Evolutionary conservation across 2,113 vertebrate species (phyloP).

Genomic region (Macaca nemestrina): DNA sequence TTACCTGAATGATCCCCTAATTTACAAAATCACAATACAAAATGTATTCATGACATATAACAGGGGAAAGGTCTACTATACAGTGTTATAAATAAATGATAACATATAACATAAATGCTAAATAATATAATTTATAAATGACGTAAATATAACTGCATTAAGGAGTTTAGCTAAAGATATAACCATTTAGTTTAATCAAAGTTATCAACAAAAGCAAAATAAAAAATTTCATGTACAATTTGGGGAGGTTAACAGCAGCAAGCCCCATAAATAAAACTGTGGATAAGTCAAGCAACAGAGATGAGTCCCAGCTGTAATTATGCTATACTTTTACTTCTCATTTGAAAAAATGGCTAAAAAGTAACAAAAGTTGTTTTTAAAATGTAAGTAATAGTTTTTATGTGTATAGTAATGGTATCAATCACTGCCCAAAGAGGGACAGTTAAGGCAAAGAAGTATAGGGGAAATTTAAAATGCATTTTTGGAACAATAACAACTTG

Average conservation of each 20-base stretch:
- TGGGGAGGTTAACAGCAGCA: not conserved
- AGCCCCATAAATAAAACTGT: not conserved
- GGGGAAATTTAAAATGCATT: not conserved
- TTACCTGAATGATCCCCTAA: not conserved
- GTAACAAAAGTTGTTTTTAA: not conserved
- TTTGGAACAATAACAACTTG: not conserved
- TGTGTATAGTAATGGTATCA: not conserved
- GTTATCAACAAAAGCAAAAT: not conserved
- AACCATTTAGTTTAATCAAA: not conserved
- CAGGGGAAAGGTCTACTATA: not conserved
- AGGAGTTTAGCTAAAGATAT: not conserved
- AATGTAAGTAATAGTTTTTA: not conserved
- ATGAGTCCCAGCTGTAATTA: not conserved
- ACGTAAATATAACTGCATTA: not conserved
- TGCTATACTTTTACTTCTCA: not conserved
- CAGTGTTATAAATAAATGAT: not conserved
- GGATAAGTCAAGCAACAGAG: not conserved
- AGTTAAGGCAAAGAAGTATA: not conserved
- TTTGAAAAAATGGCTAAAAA: constrained; percentile 9
- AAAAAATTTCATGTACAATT: not conserved
- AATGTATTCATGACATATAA: not conserved
- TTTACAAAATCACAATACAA: not conserved
- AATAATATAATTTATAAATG: not conserved
- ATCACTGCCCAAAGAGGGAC: not conserved
- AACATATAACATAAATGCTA: not conserved